Conservation (phyloP, 2,888 invertebrate genomes). For the Morpho achilles region DNA sequence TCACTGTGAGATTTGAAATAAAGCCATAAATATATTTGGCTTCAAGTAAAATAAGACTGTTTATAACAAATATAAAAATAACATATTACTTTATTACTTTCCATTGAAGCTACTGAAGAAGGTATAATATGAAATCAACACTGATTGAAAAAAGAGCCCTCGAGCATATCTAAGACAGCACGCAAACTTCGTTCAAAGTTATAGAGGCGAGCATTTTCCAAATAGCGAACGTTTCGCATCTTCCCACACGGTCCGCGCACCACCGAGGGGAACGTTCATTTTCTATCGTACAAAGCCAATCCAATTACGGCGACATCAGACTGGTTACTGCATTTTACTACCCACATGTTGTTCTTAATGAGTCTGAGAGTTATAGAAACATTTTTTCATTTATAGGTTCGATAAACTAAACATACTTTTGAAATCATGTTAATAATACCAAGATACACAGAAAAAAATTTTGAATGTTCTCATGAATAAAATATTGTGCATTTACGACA, state of each 20-base stretch:
- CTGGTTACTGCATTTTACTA: conserved; percentile 22
- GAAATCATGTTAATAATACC: too few relatives aligned
- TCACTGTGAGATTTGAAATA: not conserved
- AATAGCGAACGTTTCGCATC: conserved; percentile 18
- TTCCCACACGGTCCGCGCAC: conserved; percentile 17
- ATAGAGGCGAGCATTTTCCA: conserved; percentile 11
- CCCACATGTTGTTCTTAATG: not conserved
- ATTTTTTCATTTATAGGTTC: not conserved
- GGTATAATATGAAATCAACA: not conserved
- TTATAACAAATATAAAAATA: too few relatives aligned
- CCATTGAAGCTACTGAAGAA: not conserved
- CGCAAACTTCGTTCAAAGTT: conserved; percentile 14
- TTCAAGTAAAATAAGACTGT: too few relatives aligned
- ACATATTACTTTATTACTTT: not conserved
- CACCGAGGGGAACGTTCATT: conserved; percentile 21
- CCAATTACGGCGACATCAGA: conserved; percentile 28
- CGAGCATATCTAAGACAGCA: conserved; percentile 10
- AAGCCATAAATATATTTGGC: not conserved
- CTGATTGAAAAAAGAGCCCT: not conserved
- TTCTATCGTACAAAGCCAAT: conserved; percentile 25
- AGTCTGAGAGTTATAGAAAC: not conserved
- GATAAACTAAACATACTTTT: not conserved
- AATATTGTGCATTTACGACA: too few relatives aligned
- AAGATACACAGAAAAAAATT: too few relatives aligned
- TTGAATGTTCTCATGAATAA: too few relatives aligned